Conservation (phyloP, 2,797 vertebrate species). For the Smutsia temminckii region DNA sequence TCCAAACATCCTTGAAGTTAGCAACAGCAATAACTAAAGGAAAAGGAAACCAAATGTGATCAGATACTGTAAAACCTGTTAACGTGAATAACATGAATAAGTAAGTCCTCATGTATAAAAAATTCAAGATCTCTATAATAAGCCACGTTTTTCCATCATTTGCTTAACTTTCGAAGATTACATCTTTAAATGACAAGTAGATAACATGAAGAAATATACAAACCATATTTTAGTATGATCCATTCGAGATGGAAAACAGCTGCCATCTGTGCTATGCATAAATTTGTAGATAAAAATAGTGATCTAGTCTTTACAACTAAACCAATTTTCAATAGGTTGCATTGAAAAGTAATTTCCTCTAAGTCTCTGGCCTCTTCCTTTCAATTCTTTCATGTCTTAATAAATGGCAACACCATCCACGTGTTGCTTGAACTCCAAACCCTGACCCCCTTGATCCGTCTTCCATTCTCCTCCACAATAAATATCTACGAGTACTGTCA, state of each 20-base stretch:
- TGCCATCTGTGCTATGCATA: neutral
- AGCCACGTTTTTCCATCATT: neutral
- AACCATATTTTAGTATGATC: neutral
- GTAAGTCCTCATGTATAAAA: neutral
- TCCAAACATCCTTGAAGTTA: conserved; percentile 35
- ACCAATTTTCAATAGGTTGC: neutral
- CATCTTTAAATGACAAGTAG: neutral
- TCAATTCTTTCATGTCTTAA: neutral
- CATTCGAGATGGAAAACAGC: neutral
- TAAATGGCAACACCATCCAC: neutral
- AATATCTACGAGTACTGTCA: neutral
- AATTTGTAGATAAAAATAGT: neutral
- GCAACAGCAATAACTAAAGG: neutral
- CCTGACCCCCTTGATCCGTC: neutral
- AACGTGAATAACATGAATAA: neutral
- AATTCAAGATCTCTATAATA: neutral
- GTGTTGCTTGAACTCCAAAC: neutral
- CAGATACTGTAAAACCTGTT: neutral
- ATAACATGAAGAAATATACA: neutral
- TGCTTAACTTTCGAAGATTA: neutral
- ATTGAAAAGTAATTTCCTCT: neutral
- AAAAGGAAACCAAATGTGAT: neutral
- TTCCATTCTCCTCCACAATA: neutral
- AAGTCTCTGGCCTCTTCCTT: neutral
- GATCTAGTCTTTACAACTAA: neutral